Percentiles rank a stretch among this genome's conserved stretches.
Conservation (phyloP, 2,888 invertebrate species). For the Drosophila macrospina region DNA sequence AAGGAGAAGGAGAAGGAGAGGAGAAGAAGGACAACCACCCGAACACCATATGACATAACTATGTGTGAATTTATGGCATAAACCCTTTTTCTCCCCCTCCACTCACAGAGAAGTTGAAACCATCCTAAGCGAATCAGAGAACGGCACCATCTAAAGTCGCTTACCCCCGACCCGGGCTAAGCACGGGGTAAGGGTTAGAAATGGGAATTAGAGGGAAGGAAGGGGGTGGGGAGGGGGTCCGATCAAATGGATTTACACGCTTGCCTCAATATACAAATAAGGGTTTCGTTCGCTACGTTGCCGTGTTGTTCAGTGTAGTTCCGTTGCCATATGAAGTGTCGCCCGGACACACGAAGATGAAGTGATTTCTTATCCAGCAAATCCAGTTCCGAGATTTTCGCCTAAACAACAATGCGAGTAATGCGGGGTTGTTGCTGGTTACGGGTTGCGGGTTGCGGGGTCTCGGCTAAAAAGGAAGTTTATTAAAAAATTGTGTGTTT, state of each 20-base stretch:
- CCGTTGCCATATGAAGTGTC: slow-evolving; percentile 61
- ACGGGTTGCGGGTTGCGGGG: slow-evolving; percentile 48
- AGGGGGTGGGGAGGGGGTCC: slow-evolving; percentile 37
- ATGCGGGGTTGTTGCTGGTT: slow-evolving; percentile 59
- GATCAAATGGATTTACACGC: slow-evolving; percentile 73
- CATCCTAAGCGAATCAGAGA: slow-evolving; percentile 70
- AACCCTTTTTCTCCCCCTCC: slow-evolving; percentile 69
- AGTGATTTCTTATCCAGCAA: slow-evolving; percentile 80
- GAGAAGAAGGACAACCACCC: slow-evolving; percentile 37
- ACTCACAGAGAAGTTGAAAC: background rate
- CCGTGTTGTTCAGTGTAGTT: slow-evolving; percentile 13
- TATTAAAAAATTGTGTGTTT: slow-evolving; percentile 78
- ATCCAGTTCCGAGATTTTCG: slow-evolving; percentile 62
- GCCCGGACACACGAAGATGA: slow-evolving; percentile 67
- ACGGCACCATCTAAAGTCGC: slow-evolving; percentile 34
- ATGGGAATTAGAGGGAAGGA: too few relatives aligned
- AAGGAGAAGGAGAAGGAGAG: slow-evolving; percentile 31
- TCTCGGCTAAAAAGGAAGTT: slow-evolving; percentile 65
- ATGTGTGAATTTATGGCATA: slow-evolving; percentile 82
- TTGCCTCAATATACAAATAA: slow-evolving; percentile 81
- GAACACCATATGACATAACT: slow-evolving; percentile 75
- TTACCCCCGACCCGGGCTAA: slow-evolving; percentile 2
- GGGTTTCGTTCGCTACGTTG: slow-evolving; percentile 52
- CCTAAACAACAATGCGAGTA: slow-evolving; percentile 26
- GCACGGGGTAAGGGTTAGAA: slow-evolving; percentile 1